A percentile compares a stretch with the other conserved stretches of the same genome.
Evolutionary conservation across 1,140 invertebrate genomes (phyloP).

Genomic region (Neuroterus valhalla): DNA sequence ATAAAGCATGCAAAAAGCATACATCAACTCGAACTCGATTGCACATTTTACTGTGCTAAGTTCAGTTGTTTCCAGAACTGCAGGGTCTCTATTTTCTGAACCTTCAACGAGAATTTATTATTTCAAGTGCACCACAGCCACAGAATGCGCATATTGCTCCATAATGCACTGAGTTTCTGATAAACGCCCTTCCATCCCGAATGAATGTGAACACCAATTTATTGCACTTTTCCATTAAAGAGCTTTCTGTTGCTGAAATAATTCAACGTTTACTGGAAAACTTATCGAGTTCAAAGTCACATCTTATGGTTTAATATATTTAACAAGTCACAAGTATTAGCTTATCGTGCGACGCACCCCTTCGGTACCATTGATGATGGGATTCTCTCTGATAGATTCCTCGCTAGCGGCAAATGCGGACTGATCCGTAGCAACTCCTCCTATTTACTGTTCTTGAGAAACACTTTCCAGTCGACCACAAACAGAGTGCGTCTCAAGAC

Average conservation of each 20-base stretch:
- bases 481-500: too few species aligned
- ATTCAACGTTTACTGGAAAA: background rate
- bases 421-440: too few species aligned
- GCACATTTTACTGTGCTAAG: conserved; percentile 55
- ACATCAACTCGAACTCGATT: conserved; percentile 59
- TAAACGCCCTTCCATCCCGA: conserved; percentile 29
- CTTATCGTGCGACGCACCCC: too few species aligned
- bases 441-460: too few species aligned
- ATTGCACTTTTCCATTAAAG: background rate
- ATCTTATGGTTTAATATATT: background rate
- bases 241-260: background rate
- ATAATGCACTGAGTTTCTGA: conserved; percentile 49
- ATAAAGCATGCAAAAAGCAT: conserved; percentile 46
- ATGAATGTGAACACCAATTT: conserved; percentile 24
- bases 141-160: conserved; percentile 44
- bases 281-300: background rate
- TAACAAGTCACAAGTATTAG: background rate
- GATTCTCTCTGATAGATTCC: too few species aligned
- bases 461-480: too few species aligned
- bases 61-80: conserved; percentile 51
- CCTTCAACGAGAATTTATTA: conserved; percentile 58
- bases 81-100: conserved; percentile 50
- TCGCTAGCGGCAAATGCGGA: too few species aligned
- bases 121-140: conserved; percentile 50
- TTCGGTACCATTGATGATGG: too few species aligned